Evolutionary conservation across 2,113 vertebrate genomes (phyloP).

Genomic region (Larimichthys crocea): DNA sequence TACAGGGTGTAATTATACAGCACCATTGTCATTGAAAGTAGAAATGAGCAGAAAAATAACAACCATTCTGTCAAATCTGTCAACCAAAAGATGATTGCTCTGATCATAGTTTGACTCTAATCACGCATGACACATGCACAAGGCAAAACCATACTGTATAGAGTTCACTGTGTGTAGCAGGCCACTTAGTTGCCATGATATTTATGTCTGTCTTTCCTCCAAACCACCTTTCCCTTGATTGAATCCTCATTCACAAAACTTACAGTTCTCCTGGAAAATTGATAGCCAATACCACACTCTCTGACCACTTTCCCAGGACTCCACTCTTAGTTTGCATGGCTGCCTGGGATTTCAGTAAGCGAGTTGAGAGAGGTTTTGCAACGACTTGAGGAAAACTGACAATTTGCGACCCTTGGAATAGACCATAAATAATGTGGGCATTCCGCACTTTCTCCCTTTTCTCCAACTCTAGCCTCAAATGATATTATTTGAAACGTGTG

Average conservation of each 20-base stretch:
- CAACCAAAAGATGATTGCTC: background rate
- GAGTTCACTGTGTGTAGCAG: constrained; percentile 23
- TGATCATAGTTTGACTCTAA: background rate
- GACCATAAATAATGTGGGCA: constrained; percentile 47
- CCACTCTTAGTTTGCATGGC: constrained; percentile 31
- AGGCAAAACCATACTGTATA: background rate
- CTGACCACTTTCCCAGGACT: constrained; percentile 60
- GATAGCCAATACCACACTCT: constrained; percentile 53
- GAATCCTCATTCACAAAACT: constrained; percentile 42
- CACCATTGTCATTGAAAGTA: background rate
- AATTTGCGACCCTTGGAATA: constrained; percentile 50
- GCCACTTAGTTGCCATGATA: constrained; percentile 20
- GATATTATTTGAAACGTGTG: constrained; percentile 45
- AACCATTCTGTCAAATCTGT: background rate
- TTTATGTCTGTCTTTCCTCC: constrained; percentile 14
- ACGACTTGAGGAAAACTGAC: constrained; percentile 55
- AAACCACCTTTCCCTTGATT: constrained; percentile 44
- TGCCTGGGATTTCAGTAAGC: constrained; percentile 10
- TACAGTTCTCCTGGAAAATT: constrained; percentile 24
- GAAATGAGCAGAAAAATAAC: background rate
- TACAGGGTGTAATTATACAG: background rate
- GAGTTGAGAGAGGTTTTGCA: constrained; percentile 28
- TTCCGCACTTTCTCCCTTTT: constrained; percentile 46
- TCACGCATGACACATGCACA: background rate
- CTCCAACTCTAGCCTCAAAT: constrained; percentile 30